phyloP scores from a whole-genome alignment of 2,113 vertebrate species.

The Scatophagus argus region DNA sequence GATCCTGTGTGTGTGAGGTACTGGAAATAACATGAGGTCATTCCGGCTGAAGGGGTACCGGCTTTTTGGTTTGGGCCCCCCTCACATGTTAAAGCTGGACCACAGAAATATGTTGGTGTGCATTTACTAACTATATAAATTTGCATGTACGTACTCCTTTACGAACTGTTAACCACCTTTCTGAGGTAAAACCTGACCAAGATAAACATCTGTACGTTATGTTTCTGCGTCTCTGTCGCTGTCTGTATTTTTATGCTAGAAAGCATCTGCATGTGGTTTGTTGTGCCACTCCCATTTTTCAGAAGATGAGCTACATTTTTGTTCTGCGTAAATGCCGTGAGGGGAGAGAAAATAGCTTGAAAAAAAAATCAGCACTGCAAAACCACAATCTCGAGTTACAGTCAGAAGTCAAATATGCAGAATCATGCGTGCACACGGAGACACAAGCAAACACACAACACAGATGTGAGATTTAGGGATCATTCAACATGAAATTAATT shows the following conservation, averaged over 20 bases:
- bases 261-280: slow-evolving; percentile 66
- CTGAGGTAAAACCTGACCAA: slow-evolving; percentile 9
- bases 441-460: not conserved
- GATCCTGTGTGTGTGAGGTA: slow-evolving; percentile 44
- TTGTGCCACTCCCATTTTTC: slow-evolving; percentile 53
- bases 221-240: slow-evolving; percentile 3
- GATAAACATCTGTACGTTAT: slow-evolving; percentile 44
- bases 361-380: slow-evolving; percentile 17
- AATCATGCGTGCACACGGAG: not conserved
- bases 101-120: slow-evolving; percentile 19
- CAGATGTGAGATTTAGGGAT: not conserved
- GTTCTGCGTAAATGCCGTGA: not conserved
- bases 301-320: slow-evolving; percentile 48
- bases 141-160: slow-evolving; percentile 3
- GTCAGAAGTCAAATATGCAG: slow-evolving; percentile 17
- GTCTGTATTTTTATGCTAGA: slow-evolving; percentile 45
- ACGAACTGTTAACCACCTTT: slow-evolving; percentile 19
- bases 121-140: slow-evolving; percentile 17
- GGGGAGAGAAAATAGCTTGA: slow-evolving; percentile 15
- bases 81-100: slow-evolving; percentile 3
- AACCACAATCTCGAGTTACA: slow-evolving; percentile 42
- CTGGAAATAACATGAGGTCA: slow-evolving; percentile 69
- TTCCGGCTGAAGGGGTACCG: slow-evolving; percentile 28
- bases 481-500: not conserved
- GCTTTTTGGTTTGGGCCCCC: slow-evolving; percentile 39